A percentile compares a stretch with the other conserved stretches of the same genome.
phyloP scores from a whole-genome alignment of 2,888 invertebrate species.

The Branchellion lobata region DNA sequence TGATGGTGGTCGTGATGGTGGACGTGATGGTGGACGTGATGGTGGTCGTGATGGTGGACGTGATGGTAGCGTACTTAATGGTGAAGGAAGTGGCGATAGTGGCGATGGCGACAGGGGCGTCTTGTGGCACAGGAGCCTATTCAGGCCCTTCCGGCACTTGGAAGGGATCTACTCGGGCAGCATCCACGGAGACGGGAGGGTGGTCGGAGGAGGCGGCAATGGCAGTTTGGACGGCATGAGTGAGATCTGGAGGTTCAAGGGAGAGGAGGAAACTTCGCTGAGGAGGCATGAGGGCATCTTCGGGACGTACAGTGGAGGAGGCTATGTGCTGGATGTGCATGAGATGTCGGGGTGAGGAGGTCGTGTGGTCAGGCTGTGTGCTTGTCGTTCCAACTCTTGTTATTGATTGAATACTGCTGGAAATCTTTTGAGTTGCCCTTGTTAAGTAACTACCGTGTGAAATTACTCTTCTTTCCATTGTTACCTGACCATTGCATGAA shows the following conservation, averaged over 20 bases:
- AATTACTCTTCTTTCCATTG: no score
- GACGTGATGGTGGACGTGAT: not conserved
- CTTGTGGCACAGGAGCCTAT: not conserved
- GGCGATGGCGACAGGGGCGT: not conserved
- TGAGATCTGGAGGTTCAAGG: conserved; percentile 22
- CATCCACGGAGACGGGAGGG: not conserved
- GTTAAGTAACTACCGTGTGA: no score
- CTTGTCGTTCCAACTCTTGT: no score
- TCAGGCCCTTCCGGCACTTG: not conserved
- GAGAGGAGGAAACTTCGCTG: not conserved
- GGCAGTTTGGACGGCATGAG: not conserved
- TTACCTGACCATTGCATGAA: no score
- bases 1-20: not conserved
- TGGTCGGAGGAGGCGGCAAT: no score
- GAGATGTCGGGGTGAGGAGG: not conserved
- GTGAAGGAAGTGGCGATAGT: not conserved
- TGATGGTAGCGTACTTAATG: no score
- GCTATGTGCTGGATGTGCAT: conserved; percentile 51
- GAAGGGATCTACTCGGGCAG: not conserved
- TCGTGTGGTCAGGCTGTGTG: no score
- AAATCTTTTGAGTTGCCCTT: no score
- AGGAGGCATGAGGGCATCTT: conserved; percentile 19
- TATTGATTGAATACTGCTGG: no score
- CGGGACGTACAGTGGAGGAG: conserved; percentile 55
- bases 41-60: not conserved